Base-by-base conservation (phyloP, 2,797 vertebrate species). In the Semaprochilodus insignis region DNA sequence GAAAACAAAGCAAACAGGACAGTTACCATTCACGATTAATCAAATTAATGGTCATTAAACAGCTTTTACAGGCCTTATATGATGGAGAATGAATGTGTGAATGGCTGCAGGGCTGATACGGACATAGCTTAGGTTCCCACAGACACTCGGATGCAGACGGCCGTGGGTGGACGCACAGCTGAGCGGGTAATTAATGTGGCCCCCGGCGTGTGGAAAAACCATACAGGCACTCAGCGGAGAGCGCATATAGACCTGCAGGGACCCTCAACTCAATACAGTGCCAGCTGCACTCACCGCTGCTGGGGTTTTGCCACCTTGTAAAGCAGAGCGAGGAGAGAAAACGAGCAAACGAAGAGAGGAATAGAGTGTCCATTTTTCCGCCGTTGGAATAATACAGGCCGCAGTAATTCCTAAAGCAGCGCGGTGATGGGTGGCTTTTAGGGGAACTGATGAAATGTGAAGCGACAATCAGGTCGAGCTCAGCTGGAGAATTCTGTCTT, bases 271-370 rank as follows among this genome's bases (percentile, higher is more conserved):
- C 90, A 92, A 90, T 89, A 87, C 81, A 89, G 91, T 92, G 91
- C 91, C 93, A 94, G 92, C 93, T 94, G 93, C 89, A 89, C 79
- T 91, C 92, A 93, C 90, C 2, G 90, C 91, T 40, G 86, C 59
- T 71, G 87, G 73, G 90, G 88, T 86, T 93, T 92, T 91, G 93
- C 93, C 94, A 94, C 93, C 92, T 94, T 94, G 92, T 94, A 94
- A 95, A 95, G 11, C 55, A 85, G 78, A 81, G 78, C 77, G 78
- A 79, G 74, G 44, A 78, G 76, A 83, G 66, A 76, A 78, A 84
- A 75, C 48, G 40, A 65, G 60, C 77, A 81, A 88, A 86, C 88
- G 85, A 85, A 62, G 62, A 59, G 87, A 88, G 84, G 16, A 80
- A 67, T 78, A 73, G 72, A 76, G 19, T 82, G 85, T 88, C 80